Evolutionary conservation across 2,113 vertebrate species (phyloP).

Genomic region (Illadopsis cleaveri): DNA sequence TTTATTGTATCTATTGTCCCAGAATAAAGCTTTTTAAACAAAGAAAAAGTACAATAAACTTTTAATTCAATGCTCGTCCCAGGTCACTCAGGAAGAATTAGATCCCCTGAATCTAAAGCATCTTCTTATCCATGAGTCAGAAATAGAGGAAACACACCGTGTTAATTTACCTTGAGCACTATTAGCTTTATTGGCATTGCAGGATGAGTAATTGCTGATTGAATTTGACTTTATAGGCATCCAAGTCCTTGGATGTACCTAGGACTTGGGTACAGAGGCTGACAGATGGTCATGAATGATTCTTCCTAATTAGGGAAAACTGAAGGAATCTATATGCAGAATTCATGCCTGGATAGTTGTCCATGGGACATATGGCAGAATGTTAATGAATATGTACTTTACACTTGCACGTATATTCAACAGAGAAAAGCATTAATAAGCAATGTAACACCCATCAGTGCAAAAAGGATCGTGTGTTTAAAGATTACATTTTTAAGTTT

Average conservation of each 20-base stretch:
- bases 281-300: slow-evolving; percentile 37
- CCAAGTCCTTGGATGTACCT: neutral
- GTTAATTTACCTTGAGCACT: neutral
- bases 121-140: neutral
- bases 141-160: neutral
- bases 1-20: neutral
- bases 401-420: neutral
- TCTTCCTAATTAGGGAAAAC: slow-evolving; percentile 20
- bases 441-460: neutral
- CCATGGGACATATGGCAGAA: neutral
- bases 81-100: neutral
- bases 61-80: neutral
- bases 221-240: slow-evolving; percentile 6
- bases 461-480: neutral
- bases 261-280: neutral
- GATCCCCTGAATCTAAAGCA: neutral
- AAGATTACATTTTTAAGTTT: neutral
- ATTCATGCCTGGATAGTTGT: slow-evolving; percentile 5
- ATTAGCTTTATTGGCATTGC: neutral
- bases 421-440: neutral
- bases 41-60: neutral
- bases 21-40: neutral
- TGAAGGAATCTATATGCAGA: slow-evolving; percentile 18
- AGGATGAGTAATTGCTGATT: neutral
- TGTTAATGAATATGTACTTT: neutral